Evolutionary conservation across 1,140 invertebrate genomes (phyloP), one percentile per base, ranked within the genome.

Genomic region (Trichonephila inaurata): DNA sequence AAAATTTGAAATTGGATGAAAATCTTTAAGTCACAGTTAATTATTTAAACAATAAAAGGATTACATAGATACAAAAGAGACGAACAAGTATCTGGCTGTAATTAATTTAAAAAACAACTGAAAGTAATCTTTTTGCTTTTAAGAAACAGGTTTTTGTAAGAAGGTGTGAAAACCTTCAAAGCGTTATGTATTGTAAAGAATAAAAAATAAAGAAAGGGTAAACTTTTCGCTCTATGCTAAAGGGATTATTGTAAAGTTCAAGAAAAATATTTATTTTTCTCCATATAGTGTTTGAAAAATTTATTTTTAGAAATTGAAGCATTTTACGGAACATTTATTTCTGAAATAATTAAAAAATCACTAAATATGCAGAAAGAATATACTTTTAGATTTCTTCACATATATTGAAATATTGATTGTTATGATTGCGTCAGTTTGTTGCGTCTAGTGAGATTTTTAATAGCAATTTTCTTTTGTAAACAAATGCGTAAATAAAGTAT

Each of bases 1-100:
- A 16, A 18, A 28, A 33, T 33, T 77, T 24, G 33, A 77, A 77
- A 77, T 77, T 77, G 72, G 72, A 77, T 77, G 28, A 77, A 77
- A 18, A 16, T 77, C 28, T 77, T 16, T 18, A 77, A 40, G 72
- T 77, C 72, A 77, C 28, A 64, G 21, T 6, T 64, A 21, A 6
- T 64, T 64, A 19, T 64, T 16, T 19, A 64, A 77, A 33, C 72
- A 77, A 28, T 33, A 77, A 77, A 40, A 28, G 72, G 72, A 77
- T 77, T 77, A 77, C 18, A 51, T 12, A 51, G 0, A 51, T 51
- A 18, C 16, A 77, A 40, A 77, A 40, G 10, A 19, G 72, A 28
- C 33, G 72, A 77, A 77, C 18, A 77, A 40, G 66, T 51, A 51
- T 51, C 10, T 10, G 7, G 51, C 21, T 24, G n/a, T 18, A 19